Evolutionary conservation across 2,113 vertebrate species (phyloP).

Genomic region (Mus pahari): DNA sequence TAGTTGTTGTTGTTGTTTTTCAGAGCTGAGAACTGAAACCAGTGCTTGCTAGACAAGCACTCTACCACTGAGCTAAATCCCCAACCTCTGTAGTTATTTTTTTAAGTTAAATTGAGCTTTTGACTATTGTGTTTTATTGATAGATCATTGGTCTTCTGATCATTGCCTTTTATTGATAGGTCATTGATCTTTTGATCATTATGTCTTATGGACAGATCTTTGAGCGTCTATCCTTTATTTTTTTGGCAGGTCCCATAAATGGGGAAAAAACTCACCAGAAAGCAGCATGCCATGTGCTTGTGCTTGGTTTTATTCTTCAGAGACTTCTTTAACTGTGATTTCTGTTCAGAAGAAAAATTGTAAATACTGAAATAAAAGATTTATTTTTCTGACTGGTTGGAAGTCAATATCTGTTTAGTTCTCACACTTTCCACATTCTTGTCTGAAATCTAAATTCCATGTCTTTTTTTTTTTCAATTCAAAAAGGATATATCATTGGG

Average conservation of each 20-base stretch:
- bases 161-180: too few species aligned
- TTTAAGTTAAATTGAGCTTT: background rate
- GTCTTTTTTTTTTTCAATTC: background rate
- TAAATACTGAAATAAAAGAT: background rate
- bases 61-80: too few species aligned
- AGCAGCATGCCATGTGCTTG: background rate
- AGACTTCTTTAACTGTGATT: background rate
- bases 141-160: background rate
- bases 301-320: background rate
- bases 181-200: too few species aligned
- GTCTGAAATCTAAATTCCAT: background rate
- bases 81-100: background rate
- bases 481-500: background rate
- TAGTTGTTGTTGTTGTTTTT: too few species aligned
- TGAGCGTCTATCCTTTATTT: background rate
- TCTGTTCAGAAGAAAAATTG: background rate
- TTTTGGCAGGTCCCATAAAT: background rate
- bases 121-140: background rate
- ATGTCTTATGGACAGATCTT: too few species aligned
- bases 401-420: background rate
- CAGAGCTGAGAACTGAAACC: too few species aligned
- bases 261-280: too few species aligned
- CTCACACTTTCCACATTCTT: background rate
- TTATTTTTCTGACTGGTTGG: background rate
- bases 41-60: too few species aligned